Base-by-base conservation (phyloP, 2,797 vertebrate genomes). In the Triplophysa yarkandensis region DNA sequence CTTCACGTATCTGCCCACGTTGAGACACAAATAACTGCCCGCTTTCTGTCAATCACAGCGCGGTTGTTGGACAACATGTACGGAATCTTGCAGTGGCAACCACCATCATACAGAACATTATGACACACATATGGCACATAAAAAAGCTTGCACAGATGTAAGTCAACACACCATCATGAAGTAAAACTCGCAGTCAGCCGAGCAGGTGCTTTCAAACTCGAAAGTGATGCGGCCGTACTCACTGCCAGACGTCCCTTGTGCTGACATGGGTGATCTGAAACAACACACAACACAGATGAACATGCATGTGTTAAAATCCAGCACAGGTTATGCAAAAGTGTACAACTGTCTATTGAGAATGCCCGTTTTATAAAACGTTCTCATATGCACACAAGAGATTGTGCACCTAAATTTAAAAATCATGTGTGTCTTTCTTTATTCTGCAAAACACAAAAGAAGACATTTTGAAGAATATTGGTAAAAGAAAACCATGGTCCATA, bases 171-270 rank as follows among this genome's bases (percentile, higher is more conserved):
- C 98, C 91, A 93, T 95, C 96, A 99, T 99, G 77, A 99, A 99
- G 90, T 98, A 98, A 30, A 99, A 90, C 77, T 97, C 94, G 55
- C 98, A 99, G 85, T 97, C 95, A 0, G 92, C 92, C 0, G 87
- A 87, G 84, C 98, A 99, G 81, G 89, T 84, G 16, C 93, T 96
- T 88, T 99, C 97, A 92, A 99, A 99, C 79, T 96, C 92, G 87
- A 99, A 98, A 3, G 93, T 95, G 84, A 99, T 92, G 76, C 95
- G 94, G 74, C 95, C 95, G 2, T 94, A 92, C 87, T 98, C 97
- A 28, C 91, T 89, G 50, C 88, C 93, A 0, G 92, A 91, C 19
- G 90, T 92, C 76, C 92, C 91, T 0, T 92, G 93, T 85, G 96
- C 77, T 0, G 96, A 97, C 0, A 93, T 95, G 0, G 95, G 96